Conservation (phyloP, 1,140 invertebrate species). For the Caenorhabditis briggsae region DNA sequence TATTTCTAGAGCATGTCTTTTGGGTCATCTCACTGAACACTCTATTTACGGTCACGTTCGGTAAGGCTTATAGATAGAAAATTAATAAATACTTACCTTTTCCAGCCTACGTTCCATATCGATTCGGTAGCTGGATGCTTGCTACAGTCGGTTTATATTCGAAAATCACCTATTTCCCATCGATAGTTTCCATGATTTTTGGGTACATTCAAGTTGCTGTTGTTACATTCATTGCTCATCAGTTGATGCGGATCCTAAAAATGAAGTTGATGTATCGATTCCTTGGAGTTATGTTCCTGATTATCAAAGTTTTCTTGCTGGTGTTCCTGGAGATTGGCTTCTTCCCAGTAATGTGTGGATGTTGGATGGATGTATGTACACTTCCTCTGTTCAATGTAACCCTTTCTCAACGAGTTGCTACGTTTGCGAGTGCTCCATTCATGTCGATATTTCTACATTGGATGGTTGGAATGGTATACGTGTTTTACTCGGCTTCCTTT, state of each 20-base stretch:
- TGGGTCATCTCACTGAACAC: constrained; percentile 98
- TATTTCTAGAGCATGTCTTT: constrained; percentile 98
- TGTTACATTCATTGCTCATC: constrained; percentile 87
- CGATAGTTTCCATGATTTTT: constrained; percentile 80
- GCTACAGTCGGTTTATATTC: constrained; percentile 72
- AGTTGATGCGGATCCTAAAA: constrained; percentile 82
- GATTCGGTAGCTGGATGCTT: constrained; percentile 90
- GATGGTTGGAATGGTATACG: constrained; percentile 83
- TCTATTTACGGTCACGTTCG: constrained; percentile 89
- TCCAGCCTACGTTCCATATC: constrained; percentile 94
- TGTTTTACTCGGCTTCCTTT: constrained; percentile 99
- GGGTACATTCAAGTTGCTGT: constrained; percentile 93
- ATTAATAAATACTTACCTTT: constrained; percentile 78
- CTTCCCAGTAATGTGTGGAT: constrained; percentile 94
- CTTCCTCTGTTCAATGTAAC: constrained; percentile 79
- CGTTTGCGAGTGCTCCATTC: constrained; percentile 89
- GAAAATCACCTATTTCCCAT: constrained; percentile 83
- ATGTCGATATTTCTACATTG: constrained; percentile 95
- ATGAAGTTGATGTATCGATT: constrained; percentile 86
- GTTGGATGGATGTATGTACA: constrained; percentile 99
- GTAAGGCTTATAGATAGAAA: constrained; percentile 65
- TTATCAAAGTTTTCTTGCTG: constrained; percentile 91
- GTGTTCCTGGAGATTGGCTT: constrained; percentile 95
- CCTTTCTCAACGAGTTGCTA: constrained; percentile 84
- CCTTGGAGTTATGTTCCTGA: constrained; percentile 93